These are phyloP conservation scores for Cliona cf. orientalis DNA, from an alignment of 37 sponge, comb jelly and placozoan species.

Conservation along the genomic window DNA sequence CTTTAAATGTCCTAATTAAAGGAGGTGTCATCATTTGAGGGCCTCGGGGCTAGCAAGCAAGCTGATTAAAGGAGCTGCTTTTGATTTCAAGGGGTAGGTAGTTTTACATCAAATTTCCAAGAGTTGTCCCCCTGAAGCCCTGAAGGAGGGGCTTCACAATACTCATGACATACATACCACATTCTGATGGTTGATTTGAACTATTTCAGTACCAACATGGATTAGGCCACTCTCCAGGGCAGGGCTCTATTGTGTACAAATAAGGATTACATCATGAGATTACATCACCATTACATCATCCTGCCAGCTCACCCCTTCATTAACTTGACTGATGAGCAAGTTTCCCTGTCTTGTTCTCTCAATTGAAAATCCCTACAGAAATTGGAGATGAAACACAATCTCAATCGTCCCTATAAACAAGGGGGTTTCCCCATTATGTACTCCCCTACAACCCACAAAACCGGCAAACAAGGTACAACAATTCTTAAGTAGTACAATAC, in stretches of 20 bases:
- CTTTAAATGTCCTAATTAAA: too few species aligned
- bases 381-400: background rate
- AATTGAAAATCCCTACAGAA: slow-evolving; percentile 49
- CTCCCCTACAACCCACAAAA: too few species aligned
- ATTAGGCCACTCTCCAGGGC: slow-evolving; percentile 47
- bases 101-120: too few species aligned
- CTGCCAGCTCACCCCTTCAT: slow-evolving; percentile 19
- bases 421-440: too few species aligned
- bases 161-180: slow-evolving; percentile 48
- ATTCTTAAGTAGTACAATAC: too few species aligned
- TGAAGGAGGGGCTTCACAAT: background rate
- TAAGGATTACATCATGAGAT: background rate
- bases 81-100: too few species aligned
- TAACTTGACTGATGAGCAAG: slow-evolving; percentile 35
- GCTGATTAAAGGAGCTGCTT: too few species aligned
- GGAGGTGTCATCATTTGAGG: too few species aligned
- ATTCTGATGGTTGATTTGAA: slow-evolving; percentile 78
- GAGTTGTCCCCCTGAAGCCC: too few species aligned
- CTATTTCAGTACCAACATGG: slow-evolving; percentile 59
- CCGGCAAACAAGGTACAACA: too few species aligned
- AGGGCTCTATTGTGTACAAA: slow-evolving; percentile 53
- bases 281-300: background rate
- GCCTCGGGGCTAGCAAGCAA: too few species aligned
- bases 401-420: too few species aligned
- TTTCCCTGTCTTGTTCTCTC: slow-evolving; percentile 55